These are phyloP conservation scores for Drosophila emarginata DNA, from an alignment of 2,888 invertebrate species.

Conservation along the genomic window DNA sequence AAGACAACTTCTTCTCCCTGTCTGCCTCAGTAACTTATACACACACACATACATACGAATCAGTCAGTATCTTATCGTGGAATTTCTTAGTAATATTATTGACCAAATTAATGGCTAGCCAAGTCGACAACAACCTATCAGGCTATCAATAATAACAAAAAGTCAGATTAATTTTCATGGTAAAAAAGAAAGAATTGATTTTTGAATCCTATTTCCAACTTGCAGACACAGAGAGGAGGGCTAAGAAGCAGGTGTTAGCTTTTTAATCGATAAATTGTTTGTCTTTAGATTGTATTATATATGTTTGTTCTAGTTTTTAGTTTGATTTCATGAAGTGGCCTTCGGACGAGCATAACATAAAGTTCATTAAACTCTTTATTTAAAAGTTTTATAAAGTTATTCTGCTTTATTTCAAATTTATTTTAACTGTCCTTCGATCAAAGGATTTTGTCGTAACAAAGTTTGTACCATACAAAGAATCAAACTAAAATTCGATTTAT, in stretches of 20 bases:
- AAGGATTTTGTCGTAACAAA: too few species aligned
- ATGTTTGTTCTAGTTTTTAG: not conserved
- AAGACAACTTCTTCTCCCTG: not conserved
- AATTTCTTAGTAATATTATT: constrained; percentile 18
- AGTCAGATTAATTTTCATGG: constrained; percentile 37
- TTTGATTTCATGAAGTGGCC: not conserved
- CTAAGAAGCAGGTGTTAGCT: not conserved
- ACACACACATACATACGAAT: too few species aligned
- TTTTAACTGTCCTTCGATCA: too few species aligned
- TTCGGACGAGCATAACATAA: not conserved
- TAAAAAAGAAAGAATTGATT: not conserved
- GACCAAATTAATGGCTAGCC: constrained; percentile 14
- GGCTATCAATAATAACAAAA: constrained; percentile 26
- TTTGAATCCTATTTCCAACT: not conserved
- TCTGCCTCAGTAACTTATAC: not conserved
- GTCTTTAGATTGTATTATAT: not conserved
- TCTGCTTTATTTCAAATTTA: too few species aligned
- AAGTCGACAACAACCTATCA: constrained; percentile 5
- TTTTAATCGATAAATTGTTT: not conserved
- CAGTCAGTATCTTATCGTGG: constrained; percentile 43
- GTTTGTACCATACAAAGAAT: too few species aligned
- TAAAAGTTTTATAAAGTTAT: too few species aligned
- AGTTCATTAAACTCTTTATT: too few species aligned
- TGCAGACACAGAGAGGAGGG: not conserved
- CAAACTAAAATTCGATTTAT: too few species aligned